Evolutionary conservation across 2,113 vertebrate species (phyloP).

Genomic region (Hyaena hyaena): DNA sequence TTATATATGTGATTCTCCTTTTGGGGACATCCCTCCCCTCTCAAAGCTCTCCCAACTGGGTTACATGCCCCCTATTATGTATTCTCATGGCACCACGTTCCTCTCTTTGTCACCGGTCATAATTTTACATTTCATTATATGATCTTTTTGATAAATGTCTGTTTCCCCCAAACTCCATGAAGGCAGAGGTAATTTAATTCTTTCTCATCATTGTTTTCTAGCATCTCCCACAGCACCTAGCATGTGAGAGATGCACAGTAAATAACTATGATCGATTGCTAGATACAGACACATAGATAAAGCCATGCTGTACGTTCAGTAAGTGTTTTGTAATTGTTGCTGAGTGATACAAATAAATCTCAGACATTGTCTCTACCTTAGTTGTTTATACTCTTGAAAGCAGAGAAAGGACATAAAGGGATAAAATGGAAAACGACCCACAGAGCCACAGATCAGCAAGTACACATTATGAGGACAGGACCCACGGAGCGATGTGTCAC

Average conservation of each 20-base stretch:
- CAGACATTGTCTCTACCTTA: neutral
- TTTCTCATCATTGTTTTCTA: neutral
- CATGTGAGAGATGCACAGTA: neutral
- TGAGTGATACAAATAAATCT: slow-evolving; percentile 30
- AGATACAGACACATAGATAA: neutral
- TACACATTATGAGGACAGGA: neutral
- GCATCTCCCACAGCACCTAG: neutral
- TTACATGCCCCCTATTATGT: neutral
- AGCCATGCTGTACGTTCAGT: neutral
- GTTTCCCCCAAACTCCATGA: neutral
- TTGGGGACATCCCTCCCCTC: neutral
- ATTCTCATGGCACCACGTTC: neutral
- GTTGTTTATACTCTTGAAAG: neutral
- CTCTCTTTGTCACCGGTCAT: neutral
- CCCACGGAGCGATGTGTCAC: neutral
- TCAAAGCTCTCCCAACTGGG: neutral
- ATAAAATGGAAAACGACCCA: neutral
- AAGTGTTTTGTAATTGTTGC: neutral
- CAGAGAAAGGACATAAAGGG: neutral
- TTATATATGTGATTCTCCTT: neutral
- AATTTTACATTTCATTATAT: neutral
- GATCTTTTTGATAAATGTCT: neutral
- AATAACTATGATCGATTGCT: neutral
- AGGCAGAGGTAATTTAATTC: neutral
- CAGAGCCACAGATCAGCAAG: neutral